These are phyloP conservation scores for Pollimyrus isidori DNA, from an alignment of 2,113 vertebrate species.

Conservation along the genomic window DNA sequence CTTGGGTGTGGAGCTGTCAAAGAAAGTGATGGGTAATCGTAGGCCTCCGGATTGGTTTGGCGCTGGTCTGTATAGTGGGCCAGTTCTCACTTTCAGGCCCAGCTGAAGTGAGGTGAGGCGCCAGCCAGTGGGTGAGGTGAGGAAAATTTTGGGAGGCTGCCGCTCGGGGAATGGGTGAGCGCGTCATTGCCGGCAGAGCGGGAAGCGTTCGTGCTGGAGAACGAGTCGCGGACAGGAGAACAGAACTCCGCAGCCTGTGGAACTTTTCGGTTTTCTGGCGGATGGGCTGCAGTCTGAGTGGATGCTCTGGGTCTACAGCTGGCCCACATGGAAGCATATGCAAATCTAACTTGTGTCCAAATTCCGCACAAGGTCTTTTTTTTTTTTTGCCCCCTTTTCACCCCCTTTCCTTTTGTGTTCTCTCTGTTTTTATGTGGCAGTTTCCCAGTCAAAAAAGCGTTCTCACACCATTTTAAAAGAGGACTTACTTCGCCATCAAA, in stretches of 20 bases:
- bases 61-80: neutral
- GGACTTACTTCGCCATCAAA: conserved; percentile 47
- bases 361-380: conserved; percentile 48
- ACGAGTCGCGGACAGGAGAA: neutral
- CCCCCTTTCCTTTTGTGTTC: conserved; percentile 28
- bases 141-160: neutral
- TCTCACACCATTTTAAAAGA: conserved; percentile 44
- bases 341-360: conserved; percentile 42
- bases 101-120: neutral
- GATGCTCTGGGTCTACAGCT: neutral
- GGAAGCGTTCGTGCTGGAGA: neutral
- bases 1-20: neutral
- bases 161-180: neutral
- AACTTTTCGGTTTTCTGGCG: neutral
- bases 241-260: neutral
- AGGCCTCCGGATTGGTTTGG: neutral
- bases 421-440: conserved; percentile 28
- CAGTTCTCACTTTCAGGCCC: neutral
- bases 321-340: conserved; percentile 5
- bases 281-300: neutral
- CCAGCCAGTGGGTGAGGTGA: neutral
- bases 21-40: neutral
- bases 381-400: conserved; percentile 22
- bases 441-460: conserved; percentile 38
- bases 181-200: neutral